A percentile compares a stretch with the other conserved stretches of the same genome.
Conservation (phyloP, 2,888 invertebrate genomes). For the Syrista parreyssii region DNA sequence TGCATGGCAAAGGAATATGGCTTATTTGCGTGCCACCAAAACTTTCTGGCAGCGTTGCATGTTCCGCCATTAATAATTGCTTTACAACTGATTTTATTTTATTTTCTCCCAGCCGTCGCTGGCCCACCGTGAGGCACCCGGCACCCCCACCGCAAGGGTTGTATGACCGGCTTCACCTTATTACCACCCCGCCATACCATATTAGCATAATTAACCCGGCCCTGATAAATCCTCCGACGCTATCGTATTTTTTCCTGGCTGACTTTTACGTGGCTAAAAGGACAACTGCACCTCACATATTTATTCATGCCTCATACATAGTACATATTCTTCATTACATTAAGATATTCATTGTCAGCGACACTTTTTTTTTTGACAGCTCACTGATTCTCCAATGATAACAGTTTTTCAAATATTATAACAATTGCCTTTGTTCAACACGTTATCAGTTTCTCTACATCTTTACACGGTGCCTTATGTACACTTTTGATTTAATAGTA, state of each 20-base stretch:
- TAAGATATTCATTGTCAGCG: background rate
- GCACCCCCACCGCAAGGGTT: background rate
- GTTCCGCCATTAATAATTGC: slow-evolving; percentile 64
- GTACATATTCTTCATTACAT: background rate
- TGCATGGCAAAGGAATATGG: slow-evolving; percentile 60
- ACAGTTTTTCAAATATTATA: background rate
- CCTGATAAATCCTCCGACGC: slow-evolving; percentile 16
- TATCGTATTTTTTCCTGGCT: slow-evolving; percentile 16
- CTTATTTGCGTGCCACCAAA: slow-evolving; percentile 64
- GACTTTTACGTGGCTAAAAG: slow-evolving; percentile 4
- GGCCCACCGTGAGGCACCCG: background rate
- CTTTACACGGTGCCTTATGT: background rate
- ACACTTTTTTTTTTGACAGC: background rate
- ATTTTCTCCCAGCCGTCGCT: slow-evolving; percentile 30
- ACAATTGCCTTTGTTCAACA: background rate
- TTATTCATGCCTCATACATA: background rate
- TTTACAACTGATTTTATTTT: slow-evolving; percentile 60
- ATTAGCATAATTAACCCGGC: slow-evolving; percentile 22
- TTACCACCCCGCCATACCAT: slow-evolving; percentile 16
- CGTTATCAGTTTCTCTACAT: background rate
- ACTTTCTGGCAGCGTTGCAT: slow-evolving; percentile 62
- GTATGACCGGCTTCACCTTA: slow-evolving; percentile 21
- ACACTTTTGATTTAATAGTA: background rate
- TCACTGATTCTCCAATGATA: background rate
- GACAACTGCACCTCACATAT: background rate